phyloP scores from a whole-genome alignment of 1,140 invertebrate genomes.

The Chymomyza costata region DNA sequence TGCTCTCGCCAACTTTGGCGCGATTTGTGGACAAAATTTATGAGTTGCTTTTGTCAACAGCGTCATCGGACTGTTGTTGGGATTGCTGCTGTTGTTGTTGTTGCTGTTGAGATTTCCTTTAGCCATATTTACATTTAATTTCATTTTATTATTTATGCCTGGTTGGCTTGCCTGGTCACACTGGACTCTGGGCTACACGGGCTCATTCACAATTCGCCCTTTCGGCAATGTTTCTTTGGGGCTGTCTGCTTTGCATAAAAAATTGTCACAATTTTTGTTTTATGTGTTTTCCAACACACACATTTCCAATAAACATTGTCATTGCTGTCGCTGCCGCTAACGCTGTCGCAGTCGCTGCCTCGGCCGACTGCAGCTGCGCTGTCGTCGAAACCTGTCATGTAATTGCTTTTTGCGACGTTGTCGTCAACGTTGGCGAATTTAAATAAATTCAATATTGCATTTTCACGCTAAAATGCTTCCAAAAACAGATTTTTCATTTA shows the following conservation, averaged over 20 bases:
- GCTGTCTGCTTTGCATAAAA: slow-evolving; percentile 46
- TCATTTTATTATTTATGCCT: slow-evolving; percentile 58
- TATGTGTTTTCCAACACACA: slow-evolving; percentile 24
- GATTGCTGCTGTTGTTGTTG: slow-evolving; percentile 30
- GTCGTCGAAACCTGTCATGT: slow-evolving; percentile 52
- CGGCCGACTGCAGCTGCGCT: too few relatives aligned
- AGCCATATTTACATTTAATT: slow-evolving; percentile 58
- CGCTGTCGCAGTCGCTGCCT: too few relatives aligned
- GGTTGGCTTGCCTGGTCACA: too few relatives aligned
- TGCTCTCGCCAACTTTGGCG: slow-evolving; percentile 46
- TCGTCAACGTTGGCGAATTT: slow-evolving; percentile 57
- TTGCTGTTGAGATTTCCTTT: slow-evolving; percentile 37
- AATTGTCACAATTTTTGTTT: slow-evolving; percentile 45
- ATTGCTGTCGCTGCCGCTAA: too few relatives aligned
- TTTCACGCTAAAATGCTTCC: slow-evolving; percentile 74
- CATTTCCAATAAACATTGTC: slow-evolving; percentile 20
- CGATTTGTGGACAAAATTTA: slow-evolving; percentile 66
- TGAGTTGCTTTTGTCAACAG: slow-evolving; percentile 42
- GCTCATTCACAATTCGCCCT: slow-evolving; percentile 5
- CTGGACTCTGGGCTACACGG: too few relatives aligned
- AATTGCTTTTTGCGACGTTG: slow-evolving; percentile 60
- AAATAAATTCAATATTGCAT: slow-evolving; percentile 75
- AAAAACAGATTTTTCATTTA: slow-evolving; percentile 75
- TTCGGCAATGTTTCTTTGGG: slow-evolving; percentile 6
- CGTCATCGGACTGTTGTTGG: too few relatives aligned